Evolutionary conservation across 2,888 invertebrate species (phyloP).

Genomic region (Ophion ellenae): DNA sequence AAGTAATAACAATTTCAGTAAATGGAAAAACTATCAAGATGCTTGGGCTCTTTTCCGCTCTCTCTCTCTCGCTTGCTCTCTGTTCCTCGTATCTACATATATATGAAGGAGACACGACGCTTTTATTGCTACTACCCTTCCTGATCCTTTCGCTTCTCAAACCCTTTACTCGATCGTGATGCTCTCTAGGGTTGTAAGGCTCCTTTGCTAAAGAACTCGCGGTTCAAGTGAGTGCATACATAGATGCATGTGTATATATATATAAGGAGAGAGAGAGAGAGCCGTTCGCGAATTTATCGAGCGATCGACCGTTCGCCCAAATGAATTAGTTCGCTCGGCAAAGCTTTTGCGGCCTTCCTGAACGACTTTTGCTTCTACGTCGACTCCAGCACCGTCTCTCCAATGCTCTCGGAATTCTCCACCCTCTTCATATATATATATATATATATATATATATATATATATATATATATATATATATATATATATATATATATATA

Average conservation of each 20-base stretch:
- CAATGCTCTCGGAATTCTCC: slow-evolving; percentile 26
- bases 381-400: slow-evolving; percentile 20
- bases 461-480: too few species aligned
- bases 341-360: slow-evolving; percentile 58
- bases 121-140: slow-evolving; percentile 30
- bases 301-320: slow-evolving; percentile 67
- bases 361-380: slow-evolving; percentile 52
- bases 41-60: slow-evolving; percentile 66
- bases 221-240: slow-evolving; percentile 3
- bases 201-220: slow-evolving; percentile 21
- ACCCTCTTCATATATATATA: not conserved
- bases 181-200: slow-evolving; percentile 34
- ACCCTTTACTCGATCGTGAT: slow-evolving; percentile 34
- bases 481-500: too few species aligned
- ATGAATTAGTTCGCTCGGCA: slow-evolving; percentile 65
- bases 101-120: slow-evolving; percentile 45
- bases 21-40: slow-evolving; percentile 81
- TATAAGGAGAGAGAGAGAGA: slow-evolving; percentile 21
- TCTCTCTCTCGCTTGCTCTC: slow-evolving; percentile 31
- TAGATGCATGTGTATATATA: not conserved
- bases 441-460: too few species aligned
- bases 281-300: slow-evolving; percentile 71
- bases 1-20: slow-evolving; percentile 82
- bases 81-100: slow-evolving; percentile 47
- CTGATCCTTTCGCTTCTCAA: slow-evolving; percentile 5